phyloP scores from a whole-genome alignment of 2,797 vertebrate genomes.

The Protonibea diacanthus region DNA sequence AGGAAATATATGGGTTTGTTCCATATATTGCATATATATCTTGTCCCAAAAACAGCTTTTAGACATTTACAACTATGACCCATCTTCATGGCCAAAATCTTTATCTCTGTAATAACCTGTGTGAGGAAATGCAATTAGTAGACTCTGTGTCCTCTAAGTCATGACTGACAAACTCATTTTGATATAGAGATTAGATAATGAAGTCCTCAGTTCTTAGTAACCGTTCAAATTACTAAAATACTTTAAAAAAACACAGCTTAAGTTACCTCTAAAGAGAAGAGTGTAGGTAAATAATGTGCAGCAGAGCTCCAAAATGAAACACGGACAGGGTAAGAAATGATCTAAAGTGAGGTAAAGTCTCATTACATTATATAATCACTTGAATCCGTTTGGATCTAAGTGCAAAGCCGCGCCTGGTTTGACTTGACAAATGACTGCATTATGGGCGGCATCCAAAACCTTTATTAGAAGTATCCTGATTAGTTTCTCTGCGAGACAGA shows the following conservation, averaged over 20 bases:
- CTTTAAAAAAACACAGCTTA: not conserved
- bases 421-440: slow-evolving; percentile 45
- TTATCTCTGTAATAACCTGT: slow-evolving; percentile 47
- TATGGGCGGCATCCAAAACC: slow-evolving; percentile 48
- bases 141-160: slow-evolving; percentile 17
- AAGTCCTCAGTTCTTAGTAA: slow-evolving; percentile 12
- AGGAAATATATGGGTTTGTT: slow-evolving; percentile 23
- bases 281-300: not conserved
- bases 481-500: slow-evolving; percentile 45
- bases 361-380: slow-evolving; percentile 18
- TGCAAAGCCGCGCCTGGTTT: slow-evolving; percentile 30
- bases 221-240: slow-evolving; percentile 2
- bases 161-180: slow-evolving; percentile 52
- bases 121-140: slow-evolving; percentile 46
- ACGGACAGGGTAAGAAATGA: not conserved
- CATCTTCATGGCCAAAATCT: slow-evolving; percentile 29
- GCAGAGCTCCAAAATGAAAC: not conserved
- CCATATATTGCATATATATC: not conserved
- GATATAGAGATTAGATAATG: slow-evolving; percentile 29
- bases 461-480: slow-evolving; percentile 47
- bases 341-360: not conserved
- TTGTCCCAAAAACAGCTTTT: slow-evolving; percentile 33
- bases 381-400: slow-evolving; percentile 24
- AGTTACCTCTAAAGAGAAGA: not conserved
- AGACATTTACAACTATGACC: slow-evolving; percentile 18